Percentiles rank a stretch among this genome's conserved stretches.
These are phyloP conservation scores for Hozukius guyotensis DNA, from an alignment of 2,797 vertebrate genomes.

Conservation along the genomic window DNA sequence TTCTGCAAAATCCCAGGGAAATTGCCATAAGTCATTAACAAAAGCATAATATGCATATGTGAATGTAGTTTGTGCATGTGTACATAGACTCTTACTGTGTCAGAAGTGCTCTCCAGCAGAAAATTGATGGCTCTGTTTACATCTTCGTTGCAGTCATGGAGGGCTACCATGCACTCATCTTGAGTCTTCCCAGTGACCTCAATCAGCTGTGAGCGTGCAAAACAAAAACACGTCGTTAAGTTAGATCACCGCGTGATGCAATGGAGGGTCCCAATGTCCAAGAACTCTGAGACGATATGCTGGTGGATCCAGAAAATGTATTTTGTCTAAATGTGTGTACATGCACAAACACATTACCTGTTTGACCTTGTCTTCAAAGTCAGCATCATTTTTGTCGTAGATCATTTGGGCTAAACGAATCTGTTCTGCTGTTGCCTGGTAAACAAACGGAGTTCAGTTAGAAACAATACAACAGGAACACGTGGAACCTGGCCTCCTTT, in stretches of 20 bases:
- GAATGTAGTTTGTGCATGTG: not conserved
- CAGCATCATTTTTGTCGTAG: conserved; percentile 95
- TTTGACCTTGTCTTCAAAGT: conserved; percentile 98
- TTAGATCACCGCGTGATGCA: not conserved
- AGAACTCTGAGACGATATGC: not conserved
- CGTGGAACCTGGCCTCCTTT: fast-evolving
- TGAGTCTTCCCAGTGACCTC: conserved; percentile 97
- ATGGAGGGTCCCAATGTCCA: not conserved
- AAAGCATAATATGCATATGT: not conserved
- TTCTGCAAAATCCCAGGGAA: not conserved
- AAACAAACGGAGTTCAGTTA: conserved; percentile 44
- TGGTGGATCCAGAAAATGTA: not conserved
- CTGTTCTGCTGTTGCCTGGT: conserved; percentile 97
- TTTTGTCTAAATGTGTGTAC: not conserved
- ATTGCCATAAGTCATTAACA: not conserved
- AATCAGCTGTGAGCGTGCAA: conserved; percentile 85
- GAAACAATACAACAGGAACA: not conserved
- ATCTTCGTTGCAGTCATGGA: conserved; percentile 97
- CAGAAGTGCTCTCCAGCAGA: conserved; percentile 94
- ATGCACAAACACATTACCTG: conserved; percentile 82
- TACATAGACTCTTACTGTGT: conserved; percentile 82
- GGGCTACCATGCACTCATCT: conserved; percentile 96
- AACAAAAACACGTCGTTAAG: not conserved
- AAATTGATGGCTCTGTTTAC: conserved; percentile 97
- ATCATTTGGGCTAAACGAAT: conserved; percentile 97